Evolutionary conservation across 1,140 invertebrate genomes (phyloP), one percentile per base, ranked within the genome.

Genomic region (Paramacrobiotus metropolitanus): DNA sequence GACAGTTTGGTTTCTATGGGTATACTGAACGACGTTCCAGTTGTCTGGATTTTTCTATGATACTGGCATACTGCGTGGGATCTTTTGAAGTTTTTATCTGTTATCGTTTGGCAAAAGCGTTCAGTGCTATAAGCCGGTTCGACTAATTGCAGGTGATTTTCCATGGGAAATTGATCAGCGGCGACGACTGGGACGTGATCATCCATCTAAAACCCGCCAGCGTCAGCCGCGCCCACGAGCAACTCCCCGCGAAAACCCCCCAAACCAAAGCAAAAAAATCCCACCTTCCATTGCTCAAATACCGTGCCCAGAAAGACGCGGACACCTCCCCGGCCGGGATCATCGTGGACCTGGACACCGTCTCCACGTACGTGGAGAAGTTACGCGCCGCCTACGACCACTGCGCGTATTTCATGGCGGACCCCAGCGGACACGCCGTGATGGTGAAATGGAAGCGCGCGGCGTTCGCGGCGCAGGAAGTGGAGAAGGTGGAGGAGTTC

Each of bases 381-480:
- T 72, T 94, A 48, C 77, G 82, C 84, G 75, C 76, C 60, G 78
- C 78, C 60, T 93, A 85, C 71, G 77, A 76, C 2, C 80, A 88
- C 30, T 81, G 81, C 67, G 87, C 85, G 1, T 69, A 88, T 30
- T 93, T 94, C 71, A 91, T 94, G 70, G 80, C 90, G 70, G 85
- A 94, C 72, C 73, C 76, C 0, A 87, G 83, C 74, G 88, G 88
- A 24, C 87, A 87, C 29, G 72, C 80, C 4, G 83, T 95, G 64
- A 85, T 80, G 4, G 82, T 92, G 60, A 70, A 90, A 20, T 84
- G 88, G 77, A 87, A 83, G 70, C 85, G 86, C 15, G 48, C 48
- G 15, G 9, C 3, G 68, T 75, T 59, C n/a, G 74, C 78, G 1
- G 70, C 79, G 24, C 76, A 81, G 60, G 61, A 68, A 0, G 78